These are phyloP conservation scores for Phrynocephalus vlangalii DNA, from an alignment of 2,797 vertebrate genomes.

Conservation along the genomic window DNA sequence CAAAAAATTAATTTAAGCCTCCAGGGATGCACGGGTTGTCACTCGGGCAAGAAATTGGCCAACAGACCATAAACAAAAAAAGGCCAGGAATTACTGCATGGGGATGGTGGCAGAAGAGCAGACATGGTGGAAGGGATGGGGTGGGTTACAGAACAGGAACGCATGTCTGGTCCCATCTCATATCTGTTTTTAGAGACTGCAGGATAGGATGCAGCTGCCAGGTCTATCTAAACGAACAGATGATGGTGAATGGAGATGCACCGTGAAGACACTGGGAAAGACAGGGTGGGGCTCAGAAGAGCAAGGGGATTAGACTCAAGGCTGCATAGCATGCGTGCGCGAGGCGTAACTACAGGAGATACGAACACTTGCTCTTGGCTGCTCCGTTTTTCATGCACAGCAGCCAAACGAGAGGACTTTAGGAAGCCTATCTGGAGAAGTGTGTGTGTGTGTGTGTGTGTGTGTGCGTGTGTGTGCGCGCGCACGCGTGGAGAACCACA, in stretches of 20 bases:
- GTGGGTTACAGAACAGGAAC: neutral
- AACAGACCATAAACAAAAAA: conserved; percentile 4
- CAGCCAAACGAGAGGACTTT: neutral
- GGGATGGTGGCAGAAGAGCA: neutral
- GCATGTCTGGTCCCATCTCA: neutral
- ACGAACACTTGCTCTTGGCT: neutral
- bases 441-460: no score
- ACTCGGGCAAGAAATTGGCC: neutral
- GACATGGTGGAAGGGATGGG: no score
- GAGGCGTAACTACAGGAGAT: neutral
- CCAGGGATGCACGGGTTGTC: neutral
- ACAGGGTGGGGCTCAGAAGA: no score
- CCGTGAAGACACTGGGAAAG: neutral
- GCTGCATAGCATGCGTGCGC: neutral
- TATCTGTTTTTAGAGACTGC: neutral
- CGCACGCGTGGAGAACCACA: no score
- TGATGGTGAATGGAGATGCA: neutral
- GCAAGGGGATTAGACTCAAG: rapidly evolving
- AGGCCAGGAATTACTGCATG: neutral
- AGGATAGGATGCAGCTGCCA: neutral
- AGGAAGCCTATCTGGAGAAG: neutral
- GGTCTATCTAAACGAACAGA: neutral
- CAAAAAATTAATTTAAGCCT: conserved; percentile 2
- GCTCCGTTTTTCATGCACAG: neutral
- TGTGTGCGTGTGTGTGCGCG: no score